Evolutionary conservation across 2,797 vertebrate genomes (phyloP).

Genomic region (Hippocampus kuda): DNA sequence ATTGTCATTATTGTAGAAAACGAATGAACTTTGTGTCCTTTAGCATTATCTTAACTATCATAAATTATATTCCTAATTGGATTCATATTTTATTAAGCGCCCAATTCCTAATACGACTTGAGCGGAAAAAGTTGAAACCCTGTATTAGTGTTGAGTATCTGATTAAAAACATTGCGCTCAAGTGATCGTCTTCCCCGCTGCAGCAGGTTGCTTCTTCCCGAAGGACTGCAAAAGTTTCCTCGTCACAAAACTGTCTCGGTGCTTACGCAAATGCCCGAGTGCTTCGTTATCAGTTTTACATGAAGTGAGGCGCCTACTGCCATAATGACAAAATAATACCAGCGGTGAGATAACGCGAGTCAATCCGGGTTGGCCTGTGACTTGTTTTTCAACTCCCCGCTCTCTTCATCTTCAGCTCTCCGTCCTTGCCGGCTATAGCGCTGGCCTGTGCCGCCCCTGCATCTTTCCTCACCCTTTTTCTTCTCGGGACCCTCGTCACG

Average conservation of each 20-base stretch:
- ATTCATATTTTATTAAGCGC: no score
- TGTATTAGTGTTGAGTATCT: no score
- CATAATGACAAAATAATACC: slow-evolving; percentile 68
- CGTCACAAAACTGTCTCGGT: slow-evolving; percentile 24
- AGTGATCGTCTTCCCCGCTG: no score
- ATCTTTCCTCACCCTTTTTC: slow-evolving; percentile 14
- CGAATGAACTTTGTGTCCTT: no score
- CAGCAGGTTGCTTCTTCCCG: slow-evolving; percentile 2
- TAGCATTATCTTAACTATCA: no score
- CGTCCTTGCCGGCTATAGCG: neutral
- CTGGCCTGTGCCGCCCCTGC: neutral
- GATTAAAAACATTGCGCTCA: no score
- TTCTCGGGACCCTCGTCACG: slow-evolving; percentile 12
- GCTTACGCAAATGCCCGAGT: slow-evolving; percentile 40
- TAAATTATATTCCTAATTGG: no score
- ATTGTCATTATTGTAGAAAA: no score
- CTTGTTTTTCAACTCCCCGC: slow-evolving; percentile 21
- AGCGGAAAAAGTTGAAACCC: no score
- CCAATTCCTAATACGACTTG: no score
- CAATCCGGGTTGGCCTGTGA: slow-evolving; percentile 38
- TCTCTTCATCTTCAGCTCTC: slow-evolving; percentile 30
- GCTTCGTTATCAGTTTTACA: slow-evolving; percentile 59
- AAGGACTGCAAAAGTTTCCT: slow-evolving; percentile 29
- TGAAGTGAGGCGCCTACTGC: slow-evolving; percentile 50
- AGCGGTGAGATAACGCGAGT: slow-evolving; percentile 50